Conservation (phyloP, 2,113 vertebrate species). For the Amphiprion percula region DNA sequence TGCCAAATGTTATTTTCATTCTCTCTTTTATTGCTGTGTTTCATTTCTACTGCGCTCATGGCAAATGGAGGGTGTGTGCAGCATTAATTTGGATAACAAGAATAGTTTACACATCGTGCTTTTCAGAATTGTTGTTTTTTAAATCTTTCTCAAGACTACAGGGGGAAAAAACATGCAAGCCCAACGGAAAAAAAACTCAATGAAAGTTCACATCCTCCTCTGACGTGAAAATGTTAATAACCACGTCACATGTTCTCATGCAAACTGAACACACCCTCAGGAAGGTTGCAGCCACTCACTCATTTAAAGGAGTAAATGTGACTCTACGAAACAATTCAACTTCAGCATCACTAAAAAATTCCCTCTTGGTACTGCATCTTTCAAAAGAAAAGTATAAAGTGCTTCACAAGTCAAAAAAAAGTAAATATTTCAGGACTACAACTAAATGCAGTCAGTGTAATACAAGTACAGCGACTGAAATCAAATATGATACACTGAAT, state of each 20-base stretch:
- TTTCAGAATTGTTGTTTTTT: too few species aligned
- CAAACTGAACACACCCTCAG: constrained; percentile 20
- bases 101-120: neutral
- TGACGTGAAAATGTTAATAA: neutral
- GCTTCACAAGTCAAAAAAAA: neutral
- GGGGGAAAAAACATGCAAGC: neutral
- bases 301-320: neutral
- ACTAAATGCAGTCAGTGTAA: neutral
- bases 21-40: too few species aligned
- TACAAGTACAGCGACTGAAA: too few species aligned
- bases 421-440: neutral
- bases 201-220: neutral
- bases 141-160: too few species aligned
- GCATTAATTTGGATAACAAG: neutral
- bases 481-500: too few species aligned
- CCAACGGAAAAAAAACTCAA: too few species aligned
- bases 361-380: neutral
- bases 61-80: too few species aligned
- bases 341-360: neutral
- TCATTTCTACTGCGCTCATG: too few species aligned
- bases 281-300: neutral
- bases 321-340: neutral
- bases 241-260: neutral
- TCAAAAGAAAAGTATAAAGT: neutral
- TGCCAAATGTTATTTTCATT: neutral